Conservation (phyloP, 2,113 vertebrate species). For the Hypomesus transpacificus region DNA sequence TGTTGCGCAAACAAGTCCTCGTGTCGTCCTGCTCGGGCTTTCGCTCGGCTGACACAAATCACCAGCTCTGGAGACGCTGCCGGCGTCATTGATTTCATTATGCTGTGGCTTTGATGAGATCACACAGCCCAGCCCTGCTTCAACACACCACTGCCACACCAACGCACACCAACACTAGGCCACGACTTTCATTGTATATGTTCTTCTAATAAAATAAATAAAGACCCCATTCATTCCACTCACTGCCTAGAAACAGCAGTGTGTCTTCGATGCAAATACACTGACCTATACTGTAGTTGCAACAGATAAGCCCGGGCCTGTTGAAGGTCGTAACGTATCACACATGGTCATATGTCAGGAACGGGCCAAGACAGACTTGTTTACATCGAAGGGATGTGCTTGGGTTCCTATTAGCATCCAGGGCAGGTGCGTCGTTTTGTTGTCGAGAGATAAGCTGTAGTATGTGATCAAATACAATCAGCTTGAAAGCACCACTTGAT, state of each 20-base stretch:
- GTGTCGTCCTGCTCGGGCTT: constrained; percentile 6
- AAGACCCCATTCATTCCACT: neutral
- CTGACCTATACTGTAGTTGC: neutral
- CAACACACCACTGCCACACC: neutral
- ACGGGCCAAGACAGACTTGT: neutral
- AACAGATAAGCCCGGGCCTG: neutral
- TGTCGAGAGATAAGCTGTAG: neutral
- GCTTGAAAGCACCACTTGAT: neutral
- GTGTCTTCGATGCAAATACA: neutral
- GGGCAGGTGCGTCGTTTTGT: neutral
- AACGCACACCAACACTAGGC: neutral
- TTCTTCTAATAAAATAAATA: neutral
- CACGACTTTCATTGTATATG: no score
- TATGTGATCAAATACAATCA: neutral
- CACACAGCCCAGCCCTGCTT: constrained; percentile 23
- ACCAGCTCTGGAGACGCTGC: constrained; percentile 35
- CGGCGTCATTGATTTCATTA: constrained; percentile 63
- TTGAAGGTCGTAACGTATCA: neutral
- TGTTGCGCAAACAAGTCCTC: constrained; percentile 51
- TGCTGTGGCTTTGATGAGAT: constrained; percentile 48
- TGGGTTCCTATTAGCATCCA: neutral
- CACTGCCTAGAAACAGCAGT: neutral
- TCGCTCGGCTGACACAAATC: constrained; percentile 53
- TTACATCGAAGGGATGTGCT: neutral
- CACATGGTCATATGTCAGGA: neutral